Conservation (phyloP, 2,888 invertebrate species). For the Pyrrhosoma nymphula region DNA sequence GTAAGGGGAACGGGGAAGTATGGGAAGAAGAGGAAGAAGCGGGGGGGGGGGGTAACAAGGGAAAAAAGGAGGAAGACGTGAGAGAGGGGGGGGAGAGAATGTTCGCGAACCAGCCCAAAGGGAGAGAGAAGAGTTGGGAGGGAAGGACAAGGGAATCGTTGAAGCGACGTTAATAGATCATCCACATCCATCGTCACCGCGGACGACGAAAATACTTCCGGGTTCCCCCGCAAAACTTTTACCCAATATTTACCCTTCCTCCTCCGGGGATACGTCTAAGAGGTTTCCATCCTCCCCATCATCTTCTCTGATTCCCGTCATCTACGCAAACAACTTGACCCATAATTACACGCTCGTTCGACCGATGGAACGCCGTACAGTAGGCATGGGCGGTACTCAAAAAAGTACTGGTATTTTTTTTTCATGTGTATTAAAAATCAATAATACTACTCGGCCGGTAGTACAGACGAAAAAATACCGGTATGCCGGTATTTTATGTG, state of each 20-base stretch:
- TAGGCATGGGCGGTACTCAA: no score
- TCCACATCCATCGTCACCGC: neutral
- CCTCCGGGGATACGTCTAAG: neutral
- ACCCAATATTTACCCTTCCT: neutral
- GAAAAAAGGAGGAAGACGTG: neutral
- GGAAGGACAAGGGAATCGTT: neutral
- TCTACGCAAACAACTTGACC: neutral
- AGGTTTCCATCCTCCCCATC: neutral
- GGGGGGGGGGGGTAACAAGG: neutral
- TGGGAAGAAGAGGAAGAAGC: neutral
- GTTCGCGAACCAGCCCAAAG: neutral
- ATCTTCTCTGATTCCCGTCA: neutral
- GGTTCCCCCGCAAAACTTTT: neutral
- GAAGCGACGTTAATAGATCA: conserved; percentile 6
- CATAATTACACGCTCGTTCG: neutral
- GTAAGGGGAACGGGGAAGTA: neutral
- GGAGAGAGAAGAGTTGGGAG: neutral
- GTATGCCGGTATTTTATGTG: no score
- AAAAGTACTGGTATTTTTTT: no score
- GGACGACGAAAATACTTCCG: conserved; percentile 21
- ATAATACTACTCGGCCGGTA: no score
- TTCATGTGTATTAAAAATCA: no score
- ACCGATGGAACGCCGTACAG: no score
- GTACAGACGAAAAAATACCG: no score
- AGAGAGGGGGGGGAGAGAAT: neutral